These are phyloP conservation scores for Philopotamus ludificatus DNA, from an alignment of 1,140 invertebrate species.

Conservation along the genomic window DNA sequence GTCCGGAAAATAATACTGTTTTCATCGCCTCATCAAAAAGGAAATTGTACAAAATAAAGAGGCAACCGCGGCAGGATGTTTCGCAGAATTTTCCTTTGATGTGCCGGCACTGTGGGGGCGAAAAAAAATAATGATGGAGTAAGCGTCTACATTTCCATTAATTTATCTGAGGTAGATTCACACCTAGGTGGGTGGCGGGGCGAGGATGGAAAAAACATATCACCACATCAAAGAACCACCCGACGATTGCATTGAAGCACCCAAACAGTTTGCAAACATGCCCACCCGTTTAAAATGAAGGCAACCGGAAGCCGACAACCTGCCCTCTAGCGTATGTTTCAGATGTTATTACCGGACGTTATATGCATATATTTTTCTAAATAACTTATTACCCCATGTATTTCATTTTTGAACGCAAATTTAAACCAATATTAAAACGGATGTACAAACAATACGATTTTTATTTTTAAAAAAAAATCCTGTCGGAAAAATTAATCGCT, in stretches of 20 bases:
- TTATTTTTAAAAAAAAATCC: no score
- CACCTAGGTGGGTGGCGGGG: conserved; percentile 2
- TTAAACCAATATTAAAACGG: no score
- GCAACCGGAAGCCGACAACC: no score
- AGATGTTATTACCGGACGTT: no score
- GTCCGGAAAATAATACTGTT: conserved; percentile 11
- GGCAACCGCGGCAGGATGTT: neutral
- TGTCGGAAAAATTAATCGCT: no score
- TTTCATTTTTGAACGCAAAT: no score
- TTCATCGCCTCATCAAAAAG: conserved; percentile 15
- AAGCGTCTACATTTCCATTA: conserved; percentile 29
- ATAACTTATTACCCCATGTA: no score
- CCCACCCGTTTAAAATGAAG: neutral
- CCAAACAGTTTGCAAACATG: conserved; percentile 6
- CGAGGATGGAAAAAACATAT: conserved; percentile 17
- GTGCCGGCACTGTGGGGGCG: neutral
- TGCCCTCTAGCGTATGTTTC: no score
- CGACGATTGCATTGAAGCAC: conserved; percentile 11
- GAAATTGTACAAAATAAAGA: conserved; percentile 19
- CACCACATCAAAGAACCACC: conserved; percentile 19
- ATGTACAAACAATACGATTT: no score
- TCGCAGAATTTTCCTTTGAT: conserved; percentile 14
- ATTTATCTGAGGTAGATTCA: conserved; percentile 26
- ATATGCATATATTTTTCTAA: no score
- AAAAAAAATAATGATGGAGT: conserved; percentile 24